Conservation (phyloP, 2,113 vertebrate species). For the Bolborhynchus lineola region DNA sequence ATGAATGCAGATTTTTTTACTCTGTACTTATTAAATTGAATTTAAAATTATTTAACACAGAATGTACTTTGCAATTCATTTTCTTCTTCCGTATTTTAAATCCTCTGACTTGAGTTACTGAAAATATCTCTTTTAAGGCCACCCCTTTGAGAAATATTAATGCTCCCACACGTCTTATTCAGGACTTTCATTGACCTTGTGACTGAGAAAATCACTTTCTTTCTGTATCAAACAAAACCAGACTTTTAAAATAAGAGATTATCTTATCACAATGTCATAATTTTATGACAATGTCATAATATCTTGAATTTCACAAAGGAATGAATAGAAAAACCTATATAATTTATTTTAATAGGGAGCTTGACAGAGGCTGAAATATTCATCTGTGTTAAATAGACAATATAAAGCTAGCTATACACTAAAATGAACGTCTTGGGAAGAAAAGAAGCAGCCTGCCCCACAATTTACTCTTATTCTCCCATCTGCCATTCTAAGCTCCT, state of each 20-base stretch:
- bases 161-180: not conserved
- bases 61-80: not conserved
- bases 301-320: not conserved
- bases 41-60: not conserved
- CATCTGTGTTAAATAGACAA: not conserved
- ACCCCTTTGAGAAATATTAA: not conserved
- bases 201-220: conserved; percentile 4
- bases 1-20: not conserved
- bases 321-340: not conserved
- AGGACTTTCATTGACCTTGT: not conserved
- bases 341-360: not conserved
- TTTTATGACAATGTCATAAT: not conserved
- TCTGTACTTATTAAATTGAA: not conserved
- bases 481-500: not conserved
- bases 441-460: not conserved
- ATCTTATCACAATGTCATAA: not conserved
- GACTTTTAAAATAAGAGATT: not conserved
- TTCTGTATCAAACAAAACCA: not conserved
- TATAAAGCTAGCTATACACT: not conserved
- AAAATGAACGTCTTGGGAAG: not conserved
- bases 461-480: not conserved
- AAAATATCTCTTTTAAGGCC: conserved; percentile 6
- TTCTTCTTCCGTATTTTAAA: not conserved
- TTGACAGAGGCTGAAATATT: not conserved
- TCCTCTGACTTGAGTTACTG: not conserved